Evolutionary conservation across 2,888 invertebrate genomes (phyloP), one percentile per base, ranked within the genome.

Genomic region (Tricholauxania praeusta): DNA sequence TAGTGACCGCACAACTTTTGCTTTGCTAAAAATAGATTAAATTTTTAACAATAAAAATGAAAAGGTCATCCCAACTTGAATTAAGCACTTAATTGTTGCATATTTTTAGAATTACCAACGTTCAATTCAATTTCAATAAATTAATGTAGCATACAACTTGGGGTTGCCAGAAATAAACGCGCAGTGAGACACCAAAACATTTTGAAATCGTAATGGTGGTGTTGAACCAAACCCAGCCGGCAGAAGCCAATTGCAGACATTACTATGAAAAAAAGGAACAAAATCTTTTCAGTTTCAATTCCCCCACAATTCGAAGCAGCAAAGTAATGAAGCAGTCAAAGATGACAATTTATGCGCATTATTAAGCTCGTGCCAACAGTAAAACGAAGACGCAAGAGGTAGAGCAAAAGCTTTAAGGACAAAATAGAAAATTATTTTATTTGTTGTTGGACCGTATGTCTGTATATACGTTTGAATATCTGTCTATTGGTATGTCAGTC

Each of bases 331-430:
- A 57, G 28, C 57, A 57, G 57, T 57, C 57, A 57, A 57, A 28
- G 28, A 57, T 22, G 28, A 57, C 48, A 63, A 63, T 63, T 63
- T 63, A 63, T 63, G 63, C 63, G 63, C 63, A 63, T 63, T 63
- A 63, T 63, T 63, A 63, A 63, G 63, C 63, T 63, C 48, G 17
- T 63, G 47, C 47, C 63, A 63, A 47, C 15, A 15, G 19, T 7
- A 47, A 47, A 28, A 39, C 10, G 39, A 39, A 39, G 39, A 7
- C 8, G 39, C 7, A 1, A 10, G 1, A 10, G 39, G 10, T 39
- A 39, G 6, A 10, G 39, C n/a, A 15, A 8, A 47, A 48, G 8
- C 63, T 63, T 63, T 47, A 63, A 63, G 63, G 63, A 63, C 63
- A 47, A 63, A 47, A 47, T 47, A 47, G 63, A 63, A 63, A 63